Conservation (phyloP, 2,797 vertebrate species). For the Merluccius polli region DNA sequence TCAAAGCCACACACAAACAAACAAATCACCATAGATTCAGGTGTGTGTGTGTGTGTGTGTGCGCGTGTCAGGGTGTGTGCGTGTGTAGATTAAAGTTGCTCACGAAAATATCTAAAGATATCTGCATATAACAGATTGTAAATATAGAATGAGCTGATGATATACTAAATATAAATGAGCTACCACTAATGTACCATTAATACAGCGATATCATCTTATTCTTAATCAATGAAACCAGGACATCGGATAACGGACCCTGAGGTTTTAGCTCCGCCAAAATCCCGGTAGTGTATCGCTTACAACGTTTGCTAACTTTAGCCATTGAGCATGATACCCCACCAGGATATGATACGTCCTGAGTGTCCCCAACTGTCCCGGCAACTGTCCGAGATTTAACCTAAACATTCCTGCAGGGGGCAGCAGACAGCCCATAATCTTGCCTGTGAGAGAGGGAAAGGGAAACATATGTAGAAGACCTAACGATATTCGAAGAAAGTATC, state of each 20-base stretch:
- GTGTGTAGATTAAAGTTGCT: not conserved
- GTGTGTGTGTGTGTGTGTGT: conserved; percentile 25
- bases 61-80: not conserved
- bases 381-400: not conserved
- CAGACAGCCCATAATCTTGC: conserved; percentile 12
- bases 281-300: not conserved
- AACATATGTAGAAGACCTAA: conserved; percentile 23
- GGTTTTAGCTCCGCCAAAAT: not conserved
- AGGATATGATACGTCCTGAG: not conserved
- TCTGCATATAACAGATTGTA: not conserved
- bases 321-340: not conserved
- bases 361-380: not conserved
- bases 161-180: not conserved
- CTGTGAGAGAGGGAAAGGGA: conserved; percentile 7
- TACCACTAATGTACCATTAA: not conserved
- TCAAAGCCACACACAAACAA: conserved; percentile 55
- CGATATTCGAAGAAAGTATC: conserved; percentile 35
- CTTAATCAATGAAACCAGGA: not conserved
- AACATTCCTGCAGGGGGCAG: conserved; percentile 33
- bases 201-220: not conserved
- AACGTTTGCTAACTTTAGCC: conserved; percentile 6
- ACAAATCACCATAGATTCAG: conserved; percentile 43
- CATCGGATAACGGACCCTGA: not conserved
- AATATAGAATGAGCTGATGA: not conserved
- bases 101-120: not conserved